Conservation (phyloP, 2,888 invertebrate species). For the Ischnus inquisitorius region DNA sequence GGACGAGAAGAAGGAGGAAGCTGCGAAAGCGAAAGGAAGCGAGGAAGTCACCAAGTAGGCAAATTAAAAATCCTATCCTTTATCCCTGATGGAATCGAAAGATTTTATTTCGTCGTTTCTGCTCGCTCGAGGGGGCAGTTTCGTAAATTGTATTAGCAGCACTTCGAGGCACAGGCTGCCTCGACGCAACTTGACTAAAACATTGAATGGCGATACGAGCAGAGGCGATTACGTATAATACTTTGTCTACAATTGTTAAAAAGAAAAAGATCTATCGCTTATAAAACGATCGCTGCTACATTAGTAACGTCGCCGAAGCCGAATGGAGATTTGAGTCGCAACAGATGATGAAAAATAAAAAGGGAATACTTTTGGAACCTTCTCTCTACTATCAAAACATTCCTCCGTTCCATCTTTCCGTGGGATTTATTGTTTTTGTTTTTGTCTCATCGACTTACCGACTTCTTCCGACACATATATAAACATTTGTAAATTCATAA, state of each 20-base stretch:
- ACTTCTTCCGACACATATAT: slow-evolving; percentile 6
- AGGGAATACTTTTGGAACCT: slow-evolving; percentile 57
- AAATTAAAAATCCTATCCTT: slow-evolving; percentile 32
- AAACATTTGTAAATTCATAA: slow-evolving; percentile 23
- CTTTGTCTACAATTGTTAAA: slow-evolving; percentile 10
- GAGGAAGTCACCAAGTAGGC: slow-evolving; percentile 48
- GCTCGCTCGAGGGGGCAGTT: not conserved
- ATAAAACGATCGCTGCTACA: slow-evolving; percentile 70
- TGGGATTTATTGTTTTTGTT: not conserved
- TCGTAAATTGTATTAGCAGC: slow-evolving; percentile 9
- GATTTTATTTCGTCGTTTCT: slow-evolving; percentile 5
- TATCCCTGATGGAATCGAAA: slow-evolving; percentile 22
- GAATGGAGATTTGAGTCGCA: slow-evolving; percentile 10
- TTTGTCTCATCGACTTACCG: not conserved
- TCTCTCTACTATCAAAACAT: slow-evolving; percentile 1
- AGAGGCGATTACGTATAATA: not conserved
- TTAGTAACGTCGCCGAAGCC: slow-evolving; percentile 67
- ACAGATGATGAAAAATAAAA: slow-evolving; percentile 55
- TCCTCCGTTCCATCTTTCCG: slow-evolving; percentile 12
- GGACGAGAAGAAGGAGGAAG: slow-evolving; percentile 76
- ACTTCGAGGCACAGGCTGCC: not conserved
- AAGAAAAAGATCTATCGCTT: slow-evolving; percentile 5
- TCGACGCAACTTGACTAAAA: not conserved
- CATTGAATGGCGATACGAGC: not conserved
- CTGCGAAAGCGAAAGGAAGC: slow-evolving; percentile 59